These are phyloP conservation scores for Plagodis pulveraria DNA, from an alignment of 2,888 invertebrate genomes.

Conservation along the genomic window DNA sequence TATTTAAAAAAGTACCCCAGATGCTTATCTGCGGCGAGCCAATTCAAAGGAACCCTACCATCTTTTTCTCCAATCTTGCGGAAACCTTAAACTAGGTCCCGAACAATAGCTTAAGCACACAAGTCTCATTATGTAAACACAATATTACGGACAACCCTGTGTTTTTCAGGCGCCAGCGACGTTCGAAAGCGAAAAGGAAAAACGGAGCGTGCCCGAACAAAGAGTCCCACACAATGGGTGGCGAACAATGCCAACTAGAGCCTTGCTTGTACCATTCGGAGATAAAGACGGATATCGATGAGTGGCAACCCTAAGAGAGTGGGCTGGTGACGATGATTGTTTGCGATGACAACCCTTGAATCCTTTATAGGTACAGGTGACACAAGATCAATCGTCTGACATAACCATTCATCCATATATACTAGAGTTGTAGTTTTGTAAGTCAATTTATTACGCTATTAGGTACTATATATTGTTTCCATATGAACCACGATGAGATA, in stretches of 20 bases:
- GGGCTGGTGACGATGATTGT: conserved; percentile 29
- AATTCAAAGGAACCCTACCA: conserved; percentile 12
- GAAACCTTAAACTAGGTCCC: conserved; percentile 27
- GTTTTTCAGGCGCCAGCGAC: conserved; percentile 60
- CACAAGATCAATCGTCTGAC: conserved; percentile 1
- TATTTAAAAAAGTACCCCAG: too few species aligned
- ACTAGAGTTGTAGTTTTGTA: too few species aligned
- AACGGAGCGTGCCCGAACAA: conserved; percentile 81
- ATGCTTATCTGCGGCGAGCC: too few species aligned
- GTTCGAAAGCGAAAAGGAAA: conserved; percentile 73
- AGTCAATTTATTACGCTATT: too few species aligned
- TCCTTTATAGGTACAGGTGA: conserved; percentile 24
- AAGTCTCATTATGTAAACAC: conserved; percentile 53
- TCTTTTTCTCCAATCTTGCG: conserved; percentile 11
- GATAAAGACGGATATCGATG: conserved; percentile 69
- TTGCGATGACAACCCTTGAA: conserved; percentile 22
- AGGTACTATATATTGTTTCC: too few species aligned
- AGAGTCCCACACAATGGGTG: conserved; percentile 71
- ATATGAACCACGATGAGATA: too few species aligned
- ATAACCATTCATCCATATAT: too few species aligned
- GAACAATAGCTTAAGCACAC: conserved; percentile 32
- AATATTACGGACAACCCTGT: conserved; percentile 47
- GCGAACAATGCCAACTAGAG: conserved; percentile 81
- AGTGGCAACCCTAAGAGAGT: conserved; percentile 42
- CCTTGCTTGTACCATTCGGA: conserved; percentile 74